Base-by-base conservation (phyloP, 2,113 vertebrate species). In the Antennarius striatus region DNA sequence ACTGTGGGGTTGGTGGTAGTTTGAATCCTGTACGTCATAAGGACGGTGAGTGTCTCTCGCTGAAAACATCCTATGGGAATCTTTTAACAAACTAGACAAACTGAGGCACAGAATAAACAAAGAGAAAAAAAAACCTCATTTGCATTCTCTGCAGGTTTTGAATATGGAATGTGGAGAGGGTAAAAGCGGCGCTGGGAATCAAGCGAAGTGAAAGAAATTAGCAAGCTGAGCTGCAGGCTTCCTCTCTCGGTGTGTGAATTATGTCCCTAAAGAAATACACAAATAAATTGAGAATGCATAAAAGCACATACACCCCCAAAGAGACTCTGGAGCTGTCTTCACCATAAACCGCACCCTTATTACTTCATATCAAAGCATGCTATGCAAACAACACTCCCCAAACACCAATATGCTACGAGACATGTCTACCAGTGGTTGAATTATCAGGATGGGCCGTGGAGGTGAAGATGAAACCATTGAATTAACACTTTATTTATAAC, bases 81-180 rank as follows among this genome's bases (percentile, higher is more conserved):
- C 46, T 56, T 72, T 36, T 8, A 63, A 72, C 52, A 29, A 60
- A 71, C 56, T 43, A 10, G 22, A 78, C 66, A 52, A 75, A 74
- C 64, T 42, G 36, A 63, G 71, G 53, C 62, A 68, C 43, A 49
- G 77, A 75, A 71, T 54, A 75, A 77, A 81, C 51, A 57, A 56
- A 1, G 39, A 8, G 17, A 2, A 47, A 15, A n/a, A 47, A 52
- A 51, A 28, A 15, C 6, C 22, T 55, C 0, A 71, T 67, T 67
- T 61, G 61, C 53, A 75, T 65, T 62, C 68, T 11, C 59, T 15
- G 58, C 6, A 63, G 30, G 61, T 65, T 73, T 29, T 61, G 46
- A 68, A 70, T 4, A 40, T 45, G 28, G 22, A 66, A 46, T 2
- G 59, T 5, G 14, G n/a, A 13, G 43, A 68, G 45, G 8, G 55